A percentile compares a stretch with the other conserved stretches of the same genome.
Conservation (phyloP, 1,140 invertebrate species). For the Platyscapa corneri region DNA sequence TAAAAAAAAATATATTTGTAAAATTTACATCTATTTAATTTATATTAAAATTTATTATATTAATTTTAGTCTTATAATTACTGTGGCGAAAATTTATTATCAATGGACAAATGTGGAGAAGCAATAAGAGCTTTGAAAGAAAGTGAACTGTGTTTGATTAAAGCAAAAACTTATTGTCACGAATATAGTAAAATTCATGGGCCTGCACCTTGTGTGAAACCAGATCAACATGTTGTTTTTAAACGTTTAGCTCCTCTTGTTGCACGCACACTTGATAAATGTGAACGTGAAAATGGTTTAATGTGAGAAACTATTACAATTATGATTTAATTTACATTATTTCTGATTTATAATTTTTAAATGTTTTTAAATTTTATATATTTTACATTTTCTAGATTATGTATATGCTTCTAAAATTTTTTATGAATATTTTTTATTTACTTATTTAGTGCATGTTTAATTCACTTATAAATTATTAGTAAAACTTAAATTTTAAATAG, state of each 20-base stretch:
- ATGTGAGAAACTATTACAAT: constrained; percentile 74
- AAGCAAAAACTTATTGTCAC: constrained; percentile 76
- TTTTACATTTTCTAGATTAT: no score
- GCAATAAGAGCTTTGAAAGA: constrained; percentile 80
- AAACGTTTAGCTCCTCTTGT: constrained; percentile 78
- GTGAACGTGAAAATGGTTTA: constrained; percentile 83
- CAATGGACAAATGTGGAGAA: constrained; percentile 83
- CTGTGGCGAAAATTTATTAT: constrained; percentile 79
- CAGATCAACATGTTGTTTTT: constrained; percentile 82
- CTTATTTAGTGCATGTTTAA: no score
- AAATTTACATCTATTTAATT: not conserved
- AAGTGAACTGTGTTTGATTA: constrained; percentile 76
- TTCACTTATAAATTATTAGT: no score
- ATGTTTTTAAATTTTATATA: no score
- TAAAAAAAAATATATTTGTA: constrained; percentile 66
- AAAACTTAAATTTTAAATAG: not conserved
- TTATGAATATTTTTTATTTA: no score
- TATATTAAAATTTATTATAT: constrained; percentile 19
- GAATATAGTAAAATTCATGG: constrained; percentile 80
- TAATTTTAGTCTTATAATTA: constrained; percentile 79
- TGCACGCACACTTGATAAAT: constrained; percentile 81
- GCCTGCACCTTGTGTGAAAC: constrained; percentile 77
- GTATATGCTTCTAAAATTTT: no score
- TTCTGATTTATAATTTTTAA: not conserved
- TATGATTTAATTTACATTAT: not conserved